Conservation (phyloP, 2,113 vertebrate genomes). For the Lonchura striata region DNA sequence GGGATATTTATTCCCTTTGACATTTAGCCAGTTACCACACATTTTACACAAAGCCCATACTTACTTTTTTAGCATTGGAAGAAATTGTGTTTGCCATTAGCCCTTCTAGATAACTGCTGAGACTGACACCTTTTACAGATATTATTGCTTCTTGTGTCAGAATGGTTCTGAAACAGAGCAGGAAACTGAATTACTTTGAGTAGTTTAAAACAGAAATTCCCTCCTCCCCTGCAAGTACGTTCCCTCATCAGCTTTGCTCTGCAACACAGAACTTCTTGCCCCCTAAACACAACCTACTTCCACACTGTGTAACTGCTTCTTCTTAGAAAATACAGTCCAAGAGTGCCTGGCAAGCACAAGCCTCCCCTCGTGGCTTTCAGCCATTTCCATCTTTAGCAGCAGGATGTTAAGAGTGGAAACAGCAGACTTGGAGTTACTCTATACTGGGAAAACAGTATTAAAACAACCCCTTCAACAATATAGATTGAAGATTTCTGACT, state of each 20-base stretch:
- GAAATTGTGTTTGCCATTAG: slow-evolving; percentile 94
- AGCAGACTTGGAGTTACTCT: neutral
- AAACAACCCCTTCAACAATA: neutral
- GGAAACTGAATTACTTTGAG: neutral
- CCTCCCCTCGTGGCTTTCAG: neutral
- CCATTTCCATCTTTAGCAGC: neutral
- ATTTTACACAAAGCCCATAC: neutral
- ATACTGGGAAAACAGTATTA: neutral
- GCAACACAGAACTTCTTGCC: neutral
- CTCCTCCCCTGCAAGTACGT: neutral
- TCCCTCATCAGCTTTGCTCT: neutral
- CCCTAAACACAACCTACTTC: neutral
- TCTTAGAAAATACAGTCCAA: neutral
- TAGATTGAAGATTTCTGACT: neutral
- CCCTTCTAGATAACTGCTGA: slow-evolving; percentile 95
- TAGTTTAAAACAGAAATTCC: neutral
- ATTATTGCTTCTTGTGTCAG: slow-evolving; percentile 97
- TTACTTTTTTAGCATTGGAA: slow-evolving; percentile 91
- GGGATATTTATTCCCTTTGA: neutral
- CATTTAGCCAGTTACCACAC: neutral
- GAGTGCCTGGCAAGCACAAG: neutral
- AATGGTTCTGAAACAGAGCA: slow-evolving; percentile 80
- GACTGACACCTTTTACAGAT: slow-evolving; percentile 93
- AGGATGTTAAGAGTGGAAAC: neutral
- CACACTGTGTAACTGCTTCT: neutral